Evolutionary conservation across 2,113 vertebrate species (phyloP).

Genomic region (Colaptes auratus): DNA sequence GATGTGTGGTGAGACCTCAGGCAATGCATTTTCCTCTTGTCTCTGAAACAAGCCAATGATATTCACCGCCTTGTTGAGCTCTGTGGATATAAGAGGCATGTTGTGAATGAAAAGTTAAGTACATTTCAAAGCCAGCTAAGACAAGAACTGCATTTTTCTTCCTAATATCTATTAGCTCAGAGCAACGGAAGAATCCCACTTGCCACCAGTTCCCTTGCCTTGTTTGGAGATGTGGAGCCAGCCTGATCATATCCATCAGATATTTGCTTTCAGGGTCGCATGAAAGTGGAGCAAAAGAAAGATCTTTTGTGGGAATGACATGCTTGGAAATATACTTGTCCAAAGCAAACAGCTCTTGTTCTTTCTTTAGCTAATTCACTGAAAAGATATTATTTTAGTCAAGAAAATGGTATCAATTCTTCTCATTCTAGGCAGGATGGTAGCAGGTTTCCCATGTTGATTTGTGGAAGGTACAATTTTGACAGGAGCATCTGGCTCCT

Average conservation of each 20-base stretch:
- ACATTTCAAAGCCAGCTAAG: conserved; percentile 63
- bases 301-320: conserved; percentile 53
- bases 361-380: conserved; percentile 59
- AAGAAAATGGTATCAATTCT: conserved; percentile 46
- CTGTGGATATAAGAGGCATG: conserved; percentile 41
- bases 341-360: conserved; percentile 41
- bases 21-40: neutral
- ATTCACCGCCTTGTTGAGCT: conserved; percentile 40
- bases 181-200: conserved; percentile 65
- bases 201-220: conserved; percentile 36
- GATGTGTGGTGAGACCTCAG: neutral
- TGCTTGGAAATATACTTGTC: conserved; percentile 52
- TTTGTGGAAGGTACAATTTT: conserved; percentile 55
- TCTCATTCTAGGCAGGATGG: conserved; percentile 20
- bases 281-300: conserved; percentile 48
- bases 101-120: conserved; percentile 65
- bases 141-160: conserved; percentile 67
- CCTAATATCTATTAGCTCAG: conserved; percentile 60
- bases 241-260: conserved; percentile 55
- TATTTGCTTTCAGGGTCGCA: conserved; percentile 55
- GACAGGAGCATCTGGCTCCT: conserved; percentile 70
- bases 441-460: conserved; percentile 67
- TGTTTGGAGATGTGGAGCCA: conserved; percentile 57
- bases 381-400: conserved; percentile 63
- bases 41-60: neutral